A percentile compares a stretch with the other conserved stretches of the same genome.
phyloP scores from a whole-genome alignment of 2,113 vertebrate species.

The Pluvianellus socialis region DNA sequence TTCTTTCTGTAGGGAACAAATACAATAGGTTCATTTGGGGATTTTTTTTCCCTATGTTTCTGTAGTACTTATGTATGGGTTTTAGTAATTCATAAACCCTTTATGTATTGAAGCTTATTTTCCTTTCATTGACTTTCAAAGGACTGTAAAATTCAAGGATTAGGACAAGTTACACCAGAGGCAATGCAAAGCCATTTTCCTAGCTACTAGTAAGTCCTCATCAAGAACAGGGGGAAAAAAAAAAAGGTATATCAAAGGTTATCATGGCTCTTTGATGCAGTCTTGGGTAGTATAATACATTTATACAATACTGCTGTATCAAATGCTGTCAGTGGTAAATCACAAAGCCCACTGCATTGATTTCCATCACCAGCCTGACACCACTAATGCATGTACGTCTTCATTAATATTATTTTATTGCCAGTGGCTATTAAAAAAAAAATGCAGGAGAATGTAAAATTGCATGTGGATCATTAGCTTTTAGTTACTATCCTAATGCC shows the following conservation, averaged over 20 bases:
- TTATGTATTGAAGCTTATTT: slow-evolving; percentile 44
- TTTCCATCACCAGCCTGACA: slow-evolving; percentile 48
- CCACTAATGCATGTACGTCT: slow-evolving; percentile 48
- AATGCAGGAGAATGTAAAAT: slow-evolving; percentile 62
- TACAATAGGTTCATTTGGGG: background rate
- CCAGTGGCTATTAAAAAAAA: slow-evolving; percentile 64
- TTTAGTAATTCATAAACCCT: slow-evolving; percentile 12
- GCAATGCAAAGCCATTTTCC: slow-evolving; percentile 15
- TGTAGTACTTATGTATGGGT: background rate
- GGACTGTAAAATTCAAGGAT: slow-evolving; percentile 51
- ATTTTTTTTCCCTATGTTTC: background rate
- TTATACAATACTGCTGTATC: background rate
- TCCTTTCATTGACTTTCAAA: slow-evolving; percentile 44
- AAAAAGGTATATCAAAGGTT: background rate
- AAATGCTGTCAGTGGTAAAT: slow-evolving; percentile 8
- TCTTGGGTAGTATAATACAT: background rate
- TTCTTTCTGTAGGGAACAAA: background rate
- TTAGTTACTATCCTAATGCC: slow-evolving; percentile 71
- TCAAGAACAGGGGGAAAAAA: background rate
- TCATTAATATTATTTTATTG: slow-evolving; percentile 76
- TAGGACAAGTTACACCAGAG: slow-evolving; percentile 43
- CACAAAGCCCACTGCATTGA: background rate
- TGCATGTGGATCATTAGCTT: slow-evolving; percentile 71
- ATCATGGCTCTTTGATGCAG: slow-evolving; percentile 10
- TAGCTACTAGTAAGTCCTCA: background rate